Base-by-base conservation (phyloP, 1,140 invertebrate genomes). In the Euwallacea similis region DNA sequence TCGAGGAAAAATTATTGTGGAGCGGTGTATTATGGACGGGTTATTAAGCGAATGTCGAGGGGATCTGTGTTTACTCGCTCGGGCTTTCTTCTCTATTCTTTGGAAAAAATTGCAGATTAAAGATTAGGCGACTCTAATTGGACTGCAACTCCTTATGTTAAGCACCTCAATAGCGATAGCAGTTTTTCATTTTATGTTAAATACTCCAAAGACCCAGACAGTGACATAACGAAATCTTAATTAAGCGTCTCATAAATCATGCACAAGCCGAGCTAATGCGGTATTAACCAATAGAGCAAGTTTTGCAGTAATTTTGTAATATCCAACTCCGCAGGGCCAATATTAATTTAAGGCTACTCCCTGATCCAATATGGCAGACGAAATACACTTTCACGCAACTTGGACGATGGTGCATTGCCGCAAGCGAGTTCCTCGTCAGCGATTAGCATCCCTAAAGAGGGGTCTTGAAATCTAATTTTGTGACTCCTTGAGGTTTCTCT, bases 211-310 rank as follows among this genome's bases (percentile, higher is more conserved):
- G 47, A 11, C 13, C 47, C 47, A 33, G 21, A 33, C 21, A 13
- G 13, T 50, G 47, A 13, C 47, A 50, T 50, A 11, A 50, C 47
- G 13, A 50, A 50, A 13, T 50, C 47, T 13, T 33, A 33, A 33
- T 33, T 33, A 33, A 33, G 21, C 21, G 21, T 33, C 13, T 55
- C 53, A 55, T 55, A 55, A 55, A 55, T 55, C 53, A 55, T 55
- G 13, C 53, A 55, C 53, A 55, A 55, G 9, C 9, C 9, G 13
- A 9, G 13, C 53, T 55, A 15, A 55, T 9, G 9, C 21, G 21
- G 21, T 55, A 55, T 55, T 55, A 55, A 55, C 53, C 53, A 55
- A 55, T 55, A 55, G 9, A 15, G 53, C 53, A 55, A 55, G 53
- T 55, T 55, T 55, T 55, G 53, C 53, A 55, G 10, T 55, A 55